Evolutionary conservation across 2,888 invertebrate genomes (phyloP).

Genomic region (Eutolmus rufibarbis): DNA sequence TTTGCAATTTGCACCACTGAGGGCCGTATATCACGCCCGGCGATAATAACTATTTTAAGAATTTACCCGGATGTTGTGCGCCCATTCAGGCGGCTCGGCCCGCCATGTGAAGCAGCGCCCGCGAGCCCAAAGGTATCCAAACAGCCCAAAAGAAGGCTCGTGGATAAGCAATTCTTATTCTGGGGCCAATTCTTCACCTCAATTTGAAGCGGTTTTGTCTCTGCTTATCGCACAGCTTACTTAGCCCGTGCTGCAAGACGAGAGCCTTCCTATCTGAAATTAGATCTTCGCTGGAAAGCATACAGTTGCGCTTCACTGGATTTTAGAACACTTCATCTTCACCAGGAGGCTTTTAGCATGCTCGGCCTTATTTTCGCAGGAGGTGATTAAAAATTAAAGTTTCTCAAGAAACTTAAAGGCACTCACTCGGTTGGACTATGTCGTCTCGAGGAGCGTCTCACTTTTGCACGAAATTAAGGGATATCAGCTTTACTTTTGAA

Average conservation of each 20-base stretch:
- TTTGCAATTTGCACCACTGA: neutral
- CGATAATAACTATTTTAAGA: neutral
- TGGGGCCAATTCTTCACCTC: slow-evolving; percentile 40
- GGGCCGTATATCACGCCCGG: neutral
- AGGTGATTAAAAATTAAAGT: neutral
- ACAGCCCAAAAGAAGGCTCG: neutral
- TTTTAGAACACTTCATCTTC: slow-evolving; percentile 15
- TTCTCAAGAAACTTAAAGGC: neutral
- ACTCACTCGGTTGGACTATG: neutral
- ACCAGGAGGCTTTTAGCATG: neutral
- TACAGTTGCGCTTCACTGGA: slow-evolving; percentile 1
- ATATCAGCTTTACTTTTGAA: neutral
- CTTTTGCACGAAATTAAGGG: neutral
- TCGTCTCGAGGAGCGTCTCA: neutral
- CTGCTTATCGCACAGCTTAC: slow-evolving; percentile 43
- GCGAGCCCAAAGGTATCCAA: neutral
- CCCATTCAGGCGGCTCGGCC: neutral
- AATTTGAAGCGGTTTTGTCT: slow-evolving; percentile 43
- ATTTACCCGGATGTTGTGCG: neutral
- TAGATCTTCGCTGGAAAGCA: slow-evolving; percentile 41
- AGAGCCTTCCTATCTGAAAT: slow-evolving; percentile 45
- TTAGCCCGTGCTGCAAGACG: slow-evolving; percentile 39
- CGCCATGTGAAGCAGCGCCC: neutral
- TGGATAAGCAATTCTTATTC: neutral
- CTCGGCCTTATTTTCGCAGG: neutral